Evolutionary conservation across 2,888 invertebrate genomes (phyloP), one percentile per base, ranked within the genome.

Genomic region (Drosophila borealis): DNA sequence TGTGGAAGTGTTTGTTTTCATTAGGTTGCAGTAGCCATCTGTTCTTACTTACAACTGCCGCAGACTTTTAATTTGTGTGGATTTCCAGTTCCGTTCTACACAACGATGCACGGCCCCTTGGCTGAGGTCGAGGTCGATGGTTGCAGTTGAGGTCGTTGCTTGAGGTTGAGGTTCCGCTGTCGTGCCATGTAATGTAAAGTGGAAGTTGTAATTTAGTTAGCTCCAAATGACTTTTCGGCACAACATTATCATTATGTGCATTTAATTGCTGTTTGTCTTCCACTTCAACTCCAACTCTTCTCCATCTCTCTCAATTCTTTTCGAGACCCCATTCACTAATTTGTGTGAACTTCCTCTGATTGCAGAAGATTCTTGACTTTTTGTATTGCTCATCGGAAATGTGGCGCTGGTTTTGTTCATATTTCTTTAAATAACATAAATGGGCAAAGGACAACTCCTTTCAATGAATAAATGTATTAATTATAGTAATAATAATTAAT

Each of bases 221-320:
- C 86, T 79, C 70, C 79, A 80, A 86, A 81, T 72, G 83, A 83
- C 86, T 86, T 86, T 83, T 84, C 86, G 83, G 83, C 83, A 84
- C 86, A 86, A 86, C 86, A 84, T 84, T 86, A 89, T 85, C 90
- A 83, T 85, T 89, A 85, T 89, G 84, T 89, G 78, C 84, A 78
- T 80, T 85, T 85, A 85, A 85, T 88, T 88, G 90, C 72, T 85
- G 81, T 89, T 88, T 86, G 83, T 86, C 77, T 88, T 85, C 53
- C 50, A 57, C 70, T 53, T 54, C 45, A 45, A 39, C 44, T 46
- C 46, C 17, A 39, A 44, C 34, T 39, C 41, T 39, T 14, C 63
- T 34, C 54, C 45, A 42, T 33, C 46, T 29, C 46, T 41, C 59
- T 53, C 21, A 44, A 49, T 50, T 36, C 54, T 25, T n/a, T 42